Conservation (phyloP, 53 echinoderm and acorn worm species). For the Glandiceps talaboti region DNA sequence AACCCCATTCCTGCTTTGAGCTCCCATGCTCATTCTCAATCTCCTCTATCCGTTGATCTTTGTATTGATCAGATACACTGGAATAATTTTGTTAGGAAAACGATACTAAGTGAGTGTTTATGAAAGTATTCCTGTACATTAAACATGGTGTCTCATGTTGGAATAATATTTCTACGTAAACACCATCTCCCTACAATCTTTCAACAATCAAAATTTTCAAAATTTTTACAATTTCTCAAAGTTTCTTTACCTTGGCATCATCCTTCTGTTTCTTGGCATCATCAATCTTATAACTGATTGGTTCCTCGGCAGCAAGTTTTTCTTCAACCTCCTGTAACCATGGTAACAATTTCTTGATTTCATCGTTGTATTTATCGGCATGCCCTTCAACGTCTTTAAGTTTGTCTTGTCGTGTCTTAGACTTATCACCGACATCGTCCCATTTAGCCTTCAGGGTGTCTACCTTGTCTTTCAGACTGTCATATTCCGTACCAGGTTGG, state of each 20-base stretch:
- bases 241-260: slow-evolving; percentile 51
- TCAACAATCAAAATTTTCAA: no score
- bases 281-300: slow-evolving; percentile 76
- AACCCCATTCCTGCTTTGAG: no score
- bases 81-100: no score
- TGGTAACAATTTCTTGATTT: slow-evolving; percentile 80
- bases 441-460: slow-evolving; percentile 62
- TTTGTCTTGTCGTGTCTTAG: slow-evolving; percentile 51
- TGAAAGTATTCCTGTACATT: no score
- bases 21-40: no score
- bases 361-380: slow-evolving; percentile 83
- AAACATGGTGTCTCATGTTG: no score
- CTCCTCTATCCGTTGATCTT: no score
- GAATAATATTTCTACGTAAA: no score
- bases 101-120: no score
- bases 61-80: no score
- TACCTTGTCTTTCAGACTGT: slow-evolving; percentile 60
- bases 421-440: slow-evolving; percentile 56
- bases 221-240: no score
- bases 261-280: slow-evolving; percentile 91
- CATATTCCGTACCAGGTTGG: slow-evolving; percentile 51
- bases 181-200: no score
- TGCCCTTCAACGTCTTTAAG: slow-evolving; percentile 54
- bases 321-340: slow-evolving; percentile 95
- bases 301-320: slow-evolving; percentile 63